Evolutionary conservation across 2,888 invertebrate species (phyloP).

Genomic region (Hipparchia semele): DNA sequence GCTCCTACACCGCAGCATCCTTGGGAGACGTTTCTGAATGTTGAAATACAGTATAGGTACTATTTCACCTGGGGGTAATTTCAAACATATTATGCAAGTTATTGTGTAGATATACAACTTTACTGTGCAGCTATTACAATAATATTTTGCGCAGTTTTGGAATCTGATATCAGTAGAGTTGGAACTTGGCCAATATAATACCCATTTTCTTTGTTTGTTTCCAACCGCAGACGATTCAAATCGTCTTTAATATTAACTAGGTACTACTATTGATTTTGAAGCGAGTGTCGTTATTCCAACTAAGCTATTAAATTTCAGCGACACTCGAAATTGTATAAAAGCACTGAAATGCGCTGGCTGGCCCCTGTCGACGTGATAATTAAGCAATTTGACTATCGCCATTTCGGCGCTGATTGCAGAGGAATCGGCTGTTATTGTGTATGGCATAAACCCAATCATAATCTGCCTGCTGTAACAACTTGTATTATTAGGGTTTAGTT

Average conservation of each 20-base stretch:
- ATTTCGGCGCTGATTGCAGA: too few relatives aligned
- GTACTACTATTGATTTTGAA: background rate
- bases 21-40: too few relatives aligned
- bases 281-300: background rate
- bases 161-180: background rate
- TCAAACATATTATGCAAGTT: background rate
- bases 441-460: too few relatives aligned
- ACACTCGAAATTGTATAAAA: too few relatives aligned
- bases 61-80: background rate
- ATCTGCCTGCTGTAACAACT: too few relatives aligned
- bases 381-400: too few relatives aligned
- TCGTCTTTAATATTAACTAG: background rate
- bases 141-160: background rate
- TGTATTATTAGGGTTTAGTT: too few relatives aligned
- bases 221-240: constrained; percentile 1
- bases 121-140: background rate
- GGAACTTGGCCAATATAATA: constrained; percentile 2
- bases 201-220: constrained; percentile 11
- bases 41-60: too few relatives aligned
- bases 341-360: too few relatives aligned
- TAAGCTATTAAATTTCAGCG: background rate
- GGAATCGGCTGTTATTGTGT: too few relatives aligned
- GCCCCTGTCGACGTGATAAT: too few relatives aligned
- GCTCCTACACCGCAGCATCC: too few relatives aligned
- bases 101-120: background rate